Conservation (phyloP, 2,888 invertebrate species). For the Acronicta leporina region DNA sequence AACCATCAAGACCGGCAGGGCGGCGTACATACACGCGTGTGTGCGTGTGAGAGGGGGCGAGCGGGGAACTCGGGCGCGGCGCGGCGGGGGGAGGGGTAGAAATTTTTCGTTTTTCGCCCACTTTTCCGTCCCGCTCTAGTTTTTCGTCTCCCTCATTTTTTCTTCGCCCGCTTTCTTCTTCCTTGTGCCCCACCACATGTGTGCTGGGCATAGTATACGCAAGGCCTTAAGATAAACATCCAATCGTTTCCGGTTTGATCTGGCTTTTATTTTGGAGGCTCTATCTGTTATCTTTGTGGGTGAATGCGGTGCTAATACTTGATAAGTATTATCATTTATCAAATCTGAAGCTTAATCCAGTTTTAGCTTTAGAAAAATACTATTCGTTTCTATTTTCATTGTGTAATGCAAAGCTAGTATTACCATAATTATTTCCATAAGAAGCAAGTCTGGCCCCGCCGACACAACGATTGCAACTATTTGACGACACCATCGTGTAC, state of each 20-base stretch:
- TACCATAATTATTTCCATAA: too few relatives aligned
- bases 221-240: constrained; percentile 58
- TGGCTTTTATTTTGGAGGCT: constrained; percentile 33
- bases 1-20: constrained; percentile 69
- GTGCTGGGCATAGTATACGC: constrained; percentile 77
- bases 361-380: constrained; percentile 21
- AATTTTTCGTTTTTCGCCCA: constrained; percentile 89
- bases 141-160: constrained; percentile 89
- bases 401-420: too few relatives aligned
- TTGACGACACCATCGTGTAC: too few relatives aligned
- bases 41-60: constrained; percentile 79
- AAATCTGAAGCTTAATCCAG: constrained; percentile 38
- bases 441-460: too few relatives aligned
- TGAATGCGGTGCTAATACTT: constrained; percentile 26
- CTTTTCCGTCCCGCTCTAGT: constrained; percentile 89
- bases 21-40: constrained; percentile 71
- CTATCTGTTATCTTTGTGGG: constrained; percentile 41
- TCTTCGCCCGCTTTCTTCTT: constrained; percentile 88
- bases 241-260: constrained; percentile 77
- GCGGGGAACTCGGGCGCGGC: constrained; percentile 65
- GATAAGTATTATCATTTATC: constrained; percentile 39
- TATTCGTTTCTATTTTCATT: constrained; percentile 7
- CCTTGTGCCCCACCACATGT: constrained; percentile 89
- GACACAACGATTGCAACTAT: too few relatives aligned
- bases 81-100: constrained; percentile 73